Conservation (phyloP, 1,140 invertebrate species). For the Eurosta solidaginis region DNA sequence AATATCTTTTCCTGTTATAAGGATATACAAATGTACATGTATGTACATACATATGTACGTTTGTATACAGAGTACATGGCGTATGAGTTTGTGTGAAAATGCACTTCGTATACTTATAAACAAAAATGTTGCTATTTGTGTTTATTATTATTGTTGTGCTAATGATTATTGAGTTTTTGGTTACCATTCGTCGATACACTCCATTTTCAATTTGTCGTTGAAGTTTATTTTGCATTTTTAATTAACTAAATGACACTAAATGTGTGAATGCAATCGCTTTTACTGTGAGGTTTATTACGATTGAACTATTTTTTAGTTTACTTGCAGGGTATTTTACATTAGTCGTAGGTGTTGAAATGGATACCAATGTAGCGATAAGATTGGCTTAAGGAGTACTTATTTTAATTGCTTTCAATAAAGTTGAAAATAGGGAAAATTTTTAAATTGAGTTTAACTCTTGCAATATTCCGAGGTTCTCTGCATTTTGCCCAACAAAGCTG, state of each 20-base stretch:
- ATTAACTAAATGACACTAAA: conserved; percentile 1
- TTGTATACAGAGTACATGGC: not conserved
- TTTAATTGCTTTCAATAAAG: too few species aligned
- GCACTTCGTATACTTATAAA: not conserved
- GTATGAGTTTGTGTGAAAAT: not conserved
- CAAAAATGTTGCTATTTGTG: not conserved
- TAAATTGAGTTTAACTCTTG: too few species aligned
- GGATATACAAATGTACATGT: not conserved
- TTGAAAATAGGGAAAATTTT: too few species aligned
- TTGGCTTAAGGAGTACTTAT: too few species aligned
- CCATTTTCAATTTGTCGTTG: conserved; percentile 1
- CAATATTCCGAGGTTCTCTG: too few species aligned
- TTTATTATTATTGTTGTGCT: not conserved
- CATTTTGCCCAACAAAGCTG: too few species aligned
- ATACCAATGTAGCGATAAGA: too few species aligned
- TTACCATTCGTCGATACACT: conserved; percentile 9
- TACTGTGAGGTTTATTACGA: too few species aligned
- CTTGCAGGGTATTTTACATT: too few species aligned
- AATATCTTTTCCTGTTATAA: not conserved
- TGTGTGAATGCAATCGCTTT: not conserved
- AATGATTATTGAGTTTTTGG: not conserved
- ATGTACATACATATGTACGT: not conserved
- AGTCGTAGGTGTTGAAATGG: too few species aligned
- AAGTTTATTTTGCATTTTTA: conserved; percentile 23
- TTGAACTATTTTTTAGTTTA: too few species aligned